phyloP scores from a whole-genome alignment of 2,113 vertebrate genomes.

The Nycticryphes semicollaris region DNA sequence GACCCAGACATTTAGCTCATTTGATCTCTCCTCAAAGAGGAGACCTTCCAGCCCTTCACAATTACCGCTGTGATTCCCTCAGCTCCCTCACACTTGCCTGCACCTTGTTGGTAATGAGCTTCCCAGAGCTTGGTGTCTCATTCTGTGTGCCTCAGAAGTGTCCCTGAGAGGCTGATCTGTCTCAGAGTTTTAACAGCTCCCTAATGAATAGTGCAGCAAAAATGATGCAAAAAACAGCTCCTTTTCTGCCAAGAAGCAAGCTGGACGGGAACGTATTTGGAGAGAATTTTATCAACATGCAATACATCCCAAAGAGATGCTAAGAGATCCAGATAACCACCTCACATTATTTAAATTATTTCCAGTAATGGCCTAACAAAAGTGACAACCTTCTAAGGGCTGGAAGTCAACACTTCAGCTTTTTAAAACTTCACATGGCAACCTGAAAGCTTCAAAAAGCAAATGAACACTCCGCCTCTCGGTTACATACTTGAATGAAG shows the following conservation, averaged over 20 bases:
- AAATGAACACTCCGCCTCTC: neutral
- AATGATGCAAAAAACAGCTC: neutral
- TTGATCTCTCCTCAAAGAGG: neutral
- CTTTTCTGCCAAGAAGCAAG: neutral
- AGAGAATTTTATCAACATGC: neutral
- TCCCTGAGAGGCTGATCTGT: neutral
- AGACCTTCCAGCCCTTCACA: neutral
- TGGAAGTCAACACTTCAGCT: neutral
- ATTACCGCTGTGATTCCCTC: neutral
- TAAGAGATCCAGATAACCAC: neutral
- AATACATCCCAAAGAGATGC: neutral
- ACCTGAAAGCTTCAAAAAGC: neutral
- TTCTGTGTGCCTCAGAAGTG: neutral
- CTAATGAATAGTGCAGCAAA: neutral
- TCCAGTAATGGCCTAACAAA: neutral
- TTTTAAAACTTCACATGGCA: neutral
- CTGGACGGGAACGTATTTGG: neutral
- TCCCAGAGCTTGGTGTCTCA: neutral
- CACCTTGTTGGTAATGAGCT: neutral
- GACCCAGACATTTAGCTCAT: neutral
- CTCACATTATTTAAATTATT: neutral
- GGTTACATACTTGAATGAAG: neutral
- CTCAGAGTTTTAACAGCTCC: neutral
- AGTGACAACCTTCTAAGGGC: neutral
- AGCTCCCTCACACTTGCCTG: neutral